Percentiles rank a stretch among this genome's conserved stretches.
Evolutionary conservation across 2,797 vertebrate species (phyloP).

Genomic region (Hippopotamyrus pictus): DNA sequence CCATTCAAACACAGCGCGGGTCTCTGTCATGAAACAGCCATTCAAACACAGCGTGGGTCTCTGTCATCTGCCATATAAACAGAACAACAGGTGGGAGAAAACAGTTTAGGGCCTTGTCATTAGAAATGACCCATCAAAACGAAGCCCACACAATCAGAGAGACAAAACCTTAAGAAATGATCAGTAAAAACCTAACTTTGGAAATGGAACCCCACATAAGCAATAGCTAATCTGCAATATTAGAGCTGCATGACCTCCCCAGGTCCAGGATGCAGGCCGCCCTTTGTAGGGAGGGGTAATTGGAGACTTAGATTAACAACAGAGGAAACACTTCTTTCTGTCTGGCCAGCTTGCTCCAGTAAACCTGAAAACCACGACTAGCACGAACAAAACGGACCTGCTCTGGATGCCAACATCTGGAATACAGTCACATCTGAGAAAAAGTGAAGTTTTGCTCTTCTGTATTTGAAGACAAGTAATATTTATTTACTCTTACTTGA

Average conservation of each 20-base stretch:
- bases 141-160: background rate
- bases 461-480: background rate
- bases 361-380: conserved; percentile 75
- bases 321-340: conserved; percentile 69
- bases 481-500: background rate
- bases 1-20: too few relatives aligned
- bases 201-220: background rate
- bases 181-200: background rate
- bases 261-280: background rate
- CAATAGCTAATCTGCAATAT: background rate
- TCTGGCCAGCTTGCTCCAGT: conserved; percentile 55
- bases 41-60: background rate
- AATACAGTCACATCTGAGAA: background rate
- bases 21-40: too few relatives aligned
- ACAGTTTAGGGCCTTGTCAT: background rate
- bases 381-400: conserved; percentile 52
- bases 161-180: background rate
- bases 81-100: background rate
- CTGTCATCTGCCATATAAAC: background rate
- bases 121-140: background rate
- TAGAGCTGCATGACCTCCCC: background rate
- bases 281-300: conserved; percentile 50
- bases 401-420: conserved; percentile 71
- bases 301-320: conserved; percentile 61
- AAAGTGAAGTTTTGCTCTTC: background rate